Conservation (phyloP, 2,113 vertebrate species). For the Takifugu flavidus region DNA sequence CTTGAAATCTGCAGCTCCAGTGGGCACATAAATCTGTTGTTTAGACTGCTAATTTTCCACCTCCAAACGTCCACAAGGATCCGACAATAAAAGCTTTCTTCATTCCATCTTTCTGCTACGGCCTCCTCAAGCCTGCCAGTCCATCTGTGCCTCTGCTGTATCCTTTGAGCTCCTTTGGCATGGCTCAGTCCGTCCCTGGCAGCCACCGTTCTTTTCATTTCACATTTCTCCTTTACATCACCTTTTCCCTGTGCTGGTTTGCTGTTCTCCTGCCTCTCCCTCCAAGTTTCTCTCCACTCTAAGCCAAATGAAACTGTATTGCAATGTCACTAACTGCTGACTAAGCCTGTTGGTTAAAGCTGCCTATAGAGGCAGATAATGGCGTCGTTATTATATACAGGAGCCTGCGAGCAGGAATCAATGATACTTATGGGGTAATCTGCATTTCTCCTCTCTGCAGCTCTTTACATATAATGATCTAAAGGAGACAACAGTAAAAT, state of each 20-base stretch:
- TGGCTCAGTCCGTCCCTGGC: constrained; percentile 50
- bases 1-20: constrained; percentile 63
- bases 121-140: constrained; percentile 16
- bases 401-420: constrained; percentile 51
- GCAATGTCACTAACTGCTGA: constrained; percentile 62
- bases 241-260: constrained; percentile 38
- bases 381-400: constrained; percentile 55
- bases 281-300: constrained; percentile 33
- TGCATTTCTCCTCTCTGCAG: constrained; percentile 42
- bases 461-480: constrained; percentile 56
- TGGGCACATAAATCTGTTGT: constrained; percentile 60
- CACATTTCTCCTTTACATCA: constrained; percentile 33
- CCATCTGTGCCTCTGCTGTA: constrained; percentile 30
- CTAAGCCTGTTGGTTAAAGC: constrained; percentile 62
- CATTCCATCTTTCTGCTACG: constrained; percentile 44
- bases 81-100: constrained; percentile 47
- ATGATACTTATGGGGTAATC: constrained; percentile 34
- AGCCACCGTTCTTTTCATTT: constrained; percentile 39
- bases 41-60: constrained; percentile 59
- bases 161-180: constrained; percentile 10
- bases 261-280: constrained; percentile 27
- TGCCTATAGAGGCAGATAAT: constrained; percentile 53
- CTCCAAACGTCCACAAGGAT: constrained; percentile 35
- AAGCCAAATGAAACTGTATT: constrained; percentile 48
- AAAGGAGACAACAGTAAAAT: constrained; percentile 53